These are phyloP conservation scores for Sepiola atlantica DNA, from an alignment of 2,888 invertebrate species.

Conservation along the genomic window DNA sequence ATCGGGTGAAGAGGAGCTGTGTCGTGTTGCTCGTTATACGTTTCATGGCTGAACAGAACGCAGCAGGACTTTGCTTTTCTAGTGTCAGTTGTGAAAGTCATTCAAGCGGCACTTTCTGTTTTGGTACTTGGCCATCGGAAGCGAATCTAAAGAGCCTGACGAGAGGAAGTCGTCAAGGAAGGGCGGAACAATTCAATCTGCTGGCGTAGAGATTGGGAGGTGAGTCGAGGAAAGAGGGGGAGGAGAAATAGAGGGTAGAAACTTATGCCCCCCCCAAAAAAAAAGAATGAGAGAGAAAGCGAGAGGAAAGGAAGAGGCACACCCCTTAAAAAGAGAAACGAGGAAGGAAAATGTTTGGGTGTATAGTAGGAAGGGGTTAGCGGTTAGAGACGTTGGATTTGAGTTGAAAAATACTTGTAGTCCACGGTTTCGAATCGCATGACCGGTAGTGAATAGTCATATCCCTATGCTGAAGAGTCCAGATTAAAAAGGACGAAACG, in stretches of 20 bases:
- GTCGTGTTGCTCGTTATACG: not conserved
- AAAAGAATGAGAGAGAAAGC: not conserved
- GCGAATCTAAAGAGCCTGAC: not conserved
- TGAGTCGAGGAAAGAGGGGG: not conserved
- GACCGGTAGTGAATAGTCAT: too few relatives aligned
- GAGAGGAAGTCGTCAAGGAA: not conserved
- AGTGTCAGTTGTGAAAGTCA: not conserved
- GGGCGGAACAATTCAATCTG: not conserved
- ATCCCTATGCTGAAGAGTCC: too few relatives aligned
- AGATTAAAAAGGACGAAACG: too few relatives aligned
- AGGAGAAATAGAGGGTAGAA: too few relatives aligned
- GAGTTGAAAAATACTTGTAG: too few relatives aligned
- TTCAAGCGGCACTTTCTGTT: not conserved
- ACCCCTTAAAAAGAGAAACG: too few relatives aligned
- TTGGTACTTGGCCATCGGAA: not conserved
- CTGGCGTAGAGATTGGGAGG: not conserved
- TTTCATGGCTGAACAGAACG: not conserved
- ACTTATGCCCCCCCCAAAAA: not conserved
- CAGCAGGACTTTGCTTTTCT: slow-evolving; percentile 5
- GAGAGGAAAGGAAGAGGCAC: not conserved
- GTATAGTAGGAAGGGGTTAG: too few relatives aligned
- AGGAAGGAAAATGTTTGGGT: too few relatives aligned
- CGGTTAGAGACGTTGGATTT: too few relatives aligned
- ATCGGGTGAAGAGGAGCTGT: not conserved
- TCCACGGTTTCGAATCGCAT: too few relatives aligned